Conservation (phyloP, 1,140 invertebrate species). For the Aphaenogaster rudis region DNA sequence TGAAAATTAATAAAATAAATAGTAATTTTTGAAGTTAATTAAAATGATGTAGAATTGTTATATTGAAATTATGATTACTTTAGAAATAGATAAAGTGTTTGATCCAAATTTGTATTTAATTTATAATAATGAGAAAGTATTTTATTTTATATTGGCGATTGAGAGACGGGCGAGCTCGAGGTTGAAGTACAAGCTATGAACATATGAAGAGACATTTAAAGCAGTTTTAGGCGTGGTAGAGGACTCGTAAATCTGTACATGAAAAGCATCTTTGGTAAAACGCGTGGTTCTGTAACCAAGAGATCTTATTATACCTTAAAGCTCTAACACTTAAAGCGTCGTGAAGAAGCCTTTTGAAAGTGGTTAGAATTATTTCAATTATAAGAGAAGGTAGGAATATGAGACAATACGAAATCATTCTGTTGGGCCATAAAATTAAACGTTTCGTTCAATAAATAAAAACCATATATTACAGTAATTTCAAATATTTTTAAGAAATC, state of each 20-base stretch:
- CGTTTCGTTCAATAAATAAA: not conserved
- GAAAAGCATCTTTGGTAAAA: constrained; percentile 76
- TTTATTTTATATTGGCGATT: constrained; percentile 7
- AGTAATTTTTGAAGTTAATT: constrained; percentile 17
- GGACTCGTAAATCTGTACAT: constrained; percentile 69
- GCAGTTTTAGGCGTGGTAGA: constrained; percentile 76
- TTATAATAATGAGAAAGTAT: not conserved
- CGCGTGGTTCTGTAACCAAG: constrained; percentile 37
- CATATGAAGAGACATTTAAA: constrained; percentile 80
- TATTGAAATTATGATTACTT: not conserved
- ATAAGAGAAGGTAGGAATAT: not conserved
- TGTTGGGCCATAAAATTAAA: not conserved
- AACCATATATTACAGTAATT: not conserved
- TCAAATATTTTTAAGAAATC: constrained; percentile 9
- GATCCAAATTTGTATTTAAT: not conserved
- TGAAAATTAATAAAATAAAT: constrained; percentile 8
- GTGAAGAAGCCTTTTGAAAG: constrained; percentile 67
- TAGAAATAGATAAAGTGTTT: not conserved
- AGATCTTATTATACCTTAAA: constrained; percentile 71
- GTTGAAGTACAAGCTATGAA: constrained; percentile 75
- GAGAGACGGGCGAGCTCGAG: constrained; percentile 31
- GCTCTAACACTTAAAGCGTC: constrained; percentile 81
- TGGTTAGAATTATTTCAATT: constrained; percentile 37
- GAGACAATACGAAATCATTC: not conserved
- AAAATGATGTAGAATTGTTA: not conserved